These are phyloP conservation scores for Gastracanthus pulcherrimus DNA, from an alignment of 2,888 invertebrate species.

Conservation along the genomic window DNA sequence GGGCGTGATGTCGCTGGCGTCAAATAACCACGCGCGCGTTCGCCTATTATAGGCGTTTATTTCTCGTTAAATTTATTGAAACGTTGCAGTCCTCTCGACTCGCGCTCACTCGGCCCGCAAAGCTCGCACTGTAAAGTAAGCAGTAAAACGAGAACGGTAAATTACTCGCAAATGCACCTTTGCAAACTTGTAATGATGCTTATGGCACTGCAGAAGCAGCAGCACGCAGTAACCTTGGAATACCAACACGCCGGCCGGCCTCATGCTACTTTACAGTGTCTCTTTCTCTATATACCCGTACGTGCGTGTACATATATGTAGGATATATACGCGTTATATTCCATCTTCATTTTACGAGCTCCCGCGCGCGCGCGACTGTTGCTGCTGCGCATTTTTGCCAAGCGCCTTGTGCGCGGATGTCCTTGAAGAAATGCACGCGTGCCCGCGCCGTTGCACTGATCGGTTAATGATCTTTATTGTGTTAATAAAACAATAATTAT, in stretches of 20 bases:
- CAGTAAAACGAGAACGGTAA: constrained; percentile 45
- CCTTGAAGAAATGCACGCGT: too few relatives aligned
- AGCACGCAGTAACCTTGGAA: constrained; percentile 23
- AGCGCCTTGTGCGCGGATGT: not conserved
- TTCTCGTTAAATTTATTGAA: constrained; percentile 54
- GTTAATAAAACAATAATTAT: constrained; percentile 49
- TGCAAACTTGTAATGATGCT: constrained; percentile 49
- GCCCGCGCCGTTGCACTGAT: not conserved
- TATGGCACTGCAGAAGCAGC: constrained; percentile 13
- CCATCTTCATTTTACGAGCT: constrained; percentile 49
- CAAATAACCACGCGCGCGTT: not conserved
- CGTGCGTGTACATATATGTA: not conserved
- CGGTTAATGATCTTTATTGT: constrained; percentile 46
- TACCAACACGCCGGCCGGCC: constrained; percentile 8
- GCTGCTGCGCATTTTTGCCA: not conserved
- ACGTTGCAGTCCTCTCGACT: not conserved
- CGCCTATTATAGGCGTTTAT: constrained; percentile 38
- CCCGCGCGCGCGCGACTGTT: not conserved
- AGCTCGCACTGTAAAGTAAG: constrained; percentile 31
- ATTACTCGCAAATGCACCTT: constrained; percentile 44
- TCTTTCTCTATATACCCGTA: not conserved
- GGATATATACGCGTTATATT: not conserved
- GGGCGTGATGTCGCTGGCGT: not conserved
- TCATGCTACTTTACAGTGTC: constrained; percentile 42
- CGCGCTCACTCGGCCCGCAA: not conserved